A percentile compares a stretch with the other conserved stretches of the same genome.
These are phyloP conservation scores for Dasypolia templi DNA, from an alignment of 2,888 invertebrate genomes.

Conservation along the genomic window DNA sequence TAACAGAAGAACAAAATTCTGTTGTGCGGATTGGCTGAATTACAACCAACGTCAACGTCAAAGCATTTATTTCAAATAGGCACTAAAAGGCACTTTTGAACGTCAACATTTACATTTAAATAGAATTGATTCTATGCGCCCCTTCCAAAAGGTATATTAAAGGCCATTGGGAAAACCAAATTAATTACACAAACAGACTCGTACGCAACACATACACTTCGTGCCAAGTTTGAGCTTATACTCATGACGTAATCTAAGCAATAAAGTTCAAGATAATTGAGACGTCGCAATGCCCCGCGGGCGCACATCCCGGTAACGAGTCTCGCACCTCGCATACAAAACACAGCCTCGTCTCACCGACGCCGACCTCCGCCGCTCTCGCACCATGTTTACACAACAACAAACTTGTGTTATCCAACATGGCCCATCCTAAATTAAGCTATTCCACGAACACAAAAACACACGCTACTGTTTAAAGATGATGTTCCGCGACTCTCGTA, in stretches of 20 bases:
- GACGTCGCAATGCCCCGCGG: slow-evolving; percentile 82
- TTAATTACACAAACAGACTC: slow-evolving; percentile 79
- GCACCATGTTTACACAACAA: slow-evolving; percentile 73
- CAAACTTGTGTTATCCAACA: slow-evolving; percentile 66
- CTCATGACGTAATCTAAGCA: slow-evolving; percentile 80
- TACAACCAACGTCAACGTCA: no score
- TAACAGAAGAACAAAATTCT: slow-evolving; percentile 72
- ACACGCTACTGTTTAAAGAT: slow-evolving; percentile 36
- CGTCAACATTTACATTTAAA: no score
- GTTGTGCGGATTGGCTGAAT: slow-evolving; percentile 69
- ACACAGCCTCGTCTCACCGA: slow-evolving; percentile 57
- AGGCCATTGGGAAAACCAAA: slow-evolving; percentile 74
- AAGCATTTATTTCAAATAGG: no score
- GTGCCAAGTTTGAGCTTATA: slow-evolving; percentile 76
- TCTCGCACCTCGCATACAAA: slow-evolving; percentile 83
- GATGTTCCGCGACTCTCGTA: slow-evolving; percentile 16
- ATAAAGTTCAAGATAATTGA: slow-evolving; percentile 87
- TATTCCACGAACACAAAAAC: slow-evolving; percentile 40
- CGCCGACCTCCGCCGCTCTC: slow-evolving; percentile 36
- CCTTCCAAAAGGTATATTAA: no score
- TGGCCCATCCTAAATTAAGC: slow-evolving; percentile 49
- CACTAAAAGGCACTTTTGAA: no score
- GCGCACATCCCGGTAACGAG: slow-evolving; percentile 80
- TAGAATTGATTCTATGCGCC: no score
- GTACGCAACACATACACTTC: slow-evolving; percentile 63